Base-by-base conservation (phyloP, 2,113 vertebrate genomes). In the Solea solea region DNA sequence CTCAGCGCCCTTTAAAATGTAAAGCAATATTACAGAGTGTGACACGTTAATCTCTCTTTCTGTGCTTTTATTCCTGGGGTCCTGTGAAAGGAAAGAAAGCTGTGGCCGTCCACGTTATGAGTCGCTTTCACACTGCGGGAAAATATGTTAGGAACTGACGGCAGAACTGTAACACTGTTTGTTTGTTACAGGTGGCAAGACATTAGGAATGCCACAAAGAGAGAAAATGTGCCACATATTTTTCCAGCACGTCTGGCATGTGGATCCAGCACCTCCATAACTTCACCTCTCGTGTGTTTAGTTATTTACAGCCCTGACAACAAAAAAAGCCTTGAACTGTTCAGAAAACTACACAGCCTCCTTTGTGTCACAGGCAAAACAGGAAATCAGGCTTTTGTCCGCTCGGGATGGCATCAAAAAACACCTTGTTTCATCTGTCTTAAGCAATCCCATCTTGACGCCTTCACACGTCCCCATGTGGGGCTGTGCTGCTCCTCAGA, bases 341-440 rank as follows among this genome's bases (percentile, higher is more conserved):
- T 86, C 86, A 21, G 69, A 86, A 91, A 89, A 89, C 91, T 91
- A 91, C 89, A 91, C 81, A 90, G 77, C 77, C 68, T 64, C 82
- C 82, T 89, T 91, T 91, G 89, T 89, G 88, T 91, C 90, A 72
- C 85, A 83, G 81, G 86, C 84, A 88, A 90, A 90, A 87, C 89
- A 90, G 86, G 90, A 91, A 92, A 93, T 92, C 83, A 92, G 89
- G 83, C 82, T 91, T 92, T 94, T 93, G 91, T 93, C 90, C 89
- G 89, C 84, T 72, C 83, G 86, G 90, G 88, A 92, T 88, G 87
- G 87, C 88, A 90, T 92, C 91, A 93, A 84, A 92, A 90, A 88
- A 82, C 78, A 90, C 81, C 84, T 88, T 88, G 90, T 91, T 94
- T 94, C 91, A 92, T 94, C 88, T 93, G 94, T 94, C 93, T 94